Evolutionary conservation across 2,888 invertebrate genomes (phyloP).

Genomic region (Branchipolynoe longqiensis): DNA sequence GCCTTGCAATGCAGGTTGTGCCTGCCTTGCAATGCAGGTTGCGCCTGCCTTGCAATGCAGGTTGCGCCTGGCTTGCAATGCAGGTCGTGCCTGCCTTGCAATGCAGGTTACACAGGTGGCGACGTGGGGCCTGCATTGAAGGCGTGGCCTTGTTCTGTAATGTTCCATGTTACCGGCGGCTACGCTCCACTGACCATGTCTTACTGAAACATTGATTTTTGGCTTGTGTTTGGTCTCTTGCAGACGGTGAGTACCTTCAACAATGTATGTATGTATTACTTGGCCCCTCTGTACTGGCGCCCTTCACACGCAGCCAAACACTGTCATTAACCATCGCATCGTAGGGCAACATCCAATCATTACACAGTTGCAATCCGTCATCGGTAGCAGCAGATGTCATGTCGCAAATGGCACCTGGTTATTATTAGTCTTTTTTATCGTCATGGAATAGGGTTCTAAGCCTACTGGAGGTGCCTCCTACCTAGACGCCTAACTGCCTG

Average conservation of each 20-base stretch:
- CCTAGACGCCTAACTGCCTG: too few species aligned
- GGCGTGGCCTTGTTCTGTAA: conserved; percentile 10
- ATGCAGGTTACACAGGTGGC: too few species aligned
- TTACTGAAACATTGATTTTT: conserved; percentile 53
- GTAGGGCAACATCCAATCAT: conserved; percentile 29
- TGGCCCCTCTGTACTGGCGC: conserved; percentile 47
- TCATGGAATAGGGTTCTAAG: conserved; percentile 47
- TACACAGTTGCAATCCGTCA: conserved; percentile 8
- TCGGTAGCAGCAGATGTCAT: conserved; percentile 43
- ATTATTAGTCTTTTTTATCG: background rate
- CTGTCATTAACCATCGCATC: conserved; percentile 52
- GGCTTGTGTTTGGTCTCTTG: conserved; percentile 56
- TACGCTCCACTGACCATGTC: conserved; percentile 20
- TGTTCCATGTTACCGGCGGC: background rate
- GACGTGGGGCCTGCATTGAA: background rate
- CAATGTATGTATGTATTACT: conserved; percentile 56
- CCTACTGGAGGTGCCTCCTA: too few species aligned
- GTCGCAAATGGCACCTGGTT: conserved; percentile 31
- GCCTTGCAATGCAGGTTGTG: too few species aligned
- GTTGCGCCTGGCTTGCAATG: too few species aligned
- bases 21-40: too few species aligned
- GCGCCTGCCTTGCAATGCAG: too few species aligned
- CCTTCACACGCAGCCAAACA: conserved; percentile 52
- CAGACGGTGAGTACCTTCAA: conserved; percentile 58
- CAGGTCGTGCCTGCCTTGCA: too few species aligned